Evolutionary conservation across 2,888 invertebrate species (phyloP), one percentile per base, ranked within the genome.

Genomic region (Eupeodes latifasciatus): DNA sequence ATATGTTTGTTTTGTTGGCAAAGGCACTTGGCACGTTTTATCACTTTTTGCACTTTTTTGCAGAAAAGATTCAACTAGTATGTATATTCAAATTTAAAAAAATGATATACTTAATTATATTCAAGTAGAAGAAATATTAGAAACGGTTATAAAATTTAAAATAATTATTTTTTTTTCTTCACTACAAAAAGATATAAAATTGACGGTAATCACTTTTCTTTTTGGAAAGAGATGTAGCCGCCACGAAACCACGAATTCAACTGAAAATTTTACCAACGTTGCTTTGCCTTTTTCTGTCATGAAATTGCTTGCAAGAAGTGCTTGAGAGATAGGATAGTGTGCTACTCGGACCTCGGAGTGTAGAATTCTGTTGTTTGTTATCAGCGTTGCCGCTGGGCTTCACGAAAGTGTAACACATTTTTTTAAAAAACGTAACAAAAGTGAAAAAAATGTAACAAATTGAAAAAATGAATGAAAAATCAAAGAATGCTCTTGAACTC

Each of bases 211-310:
- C 51, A 59, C 53, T 71, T 19, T 55, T 55, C 36, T 49, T 55
- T 55, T 55, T 55, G 47, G n/a, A n/a, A 67, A 49, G 79, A 61
- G 85, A 90, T 90, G 90, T 90, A 91, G 89, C 90, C 92, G 90
- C 91, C 90, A 91, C 91, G 90, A 91, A 90, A 91, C 92, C 91
- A 91, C 91, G 90, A 91, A 91, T 91, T 91, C 90, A 92, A 92
- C 93, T 92, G 91, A 93, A 92, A 91, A 89, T 91, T 72, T 90
- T 88, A 90, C 88, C 91, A 90, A 90, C 78, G 90, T 91, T 91
- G 89, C 91, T 87, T 89, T 85, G 91, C 91, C 93, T 92, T 92
- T 92, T 92, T 92, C 92, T 92, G 90, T 91, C 90, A 74, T 82
- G 90, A 78, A 88, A 81, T 81, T 47, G 81, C 81, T 88, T 85